A percentile compares a stretch with the other conserved stretches of the same genome.
These are phyloP conservation scores for Notodonta ziczac DNA, from an alignment of 2,888 invertebrate genomes.

Conservation along the genomic window DNA sequence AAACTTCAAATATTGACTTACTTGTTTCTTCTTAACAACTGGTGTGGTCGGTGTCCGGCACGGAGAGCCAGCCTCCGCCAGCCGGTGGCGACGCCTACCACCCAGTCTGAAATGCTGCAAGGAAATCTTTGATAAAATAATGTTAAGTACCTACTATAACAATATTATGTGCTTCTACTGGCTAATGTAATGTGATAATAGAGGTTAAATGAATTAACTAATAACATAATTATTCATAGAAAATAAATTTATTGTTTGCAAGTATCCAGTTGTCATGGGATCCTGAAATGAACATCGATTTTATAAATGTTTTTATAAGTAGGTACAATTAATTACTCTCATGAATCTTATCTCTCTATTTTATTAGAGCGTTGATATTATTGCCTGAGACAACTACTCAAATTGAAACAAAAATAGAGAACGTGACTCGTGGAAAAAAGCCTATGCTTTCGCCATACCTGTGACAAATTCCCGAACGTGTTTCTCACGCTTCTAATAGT, in stretches of 20 bases:
- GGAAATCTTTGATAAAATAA: conserved; percentile 1
- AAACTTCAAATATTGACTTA: conserved; percentile 25
- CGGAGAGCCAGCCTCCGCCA: conserved; percentile 73
- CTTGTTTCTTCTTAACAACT: conserved; percentile 76
- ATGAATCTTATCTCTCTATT: too few relatives aligned
- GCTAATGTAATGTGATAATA: too few relatives aligned
- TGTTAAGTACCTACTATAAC: background rate
- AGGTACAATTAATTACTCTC: too few relatives aligned
- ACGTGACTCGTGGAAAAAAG: background rate
- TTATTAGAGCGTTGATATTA: too few relatives aligned
- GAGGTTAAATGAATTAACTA: too few relatives aligned
- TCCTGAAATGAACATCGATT: too few relatives aligned
- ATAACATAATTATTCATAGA: too few relatives aligned
- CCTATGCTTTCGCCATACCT: conserved; percentile 70
- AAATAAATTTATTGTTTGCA: too few relatives aligned
- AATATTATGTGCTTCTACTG: background rate
- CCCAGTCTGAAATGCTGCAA: conserved; percentile 74
- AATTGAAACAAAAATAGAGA: background rate
- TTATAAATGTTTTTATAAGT: too few relatives aligned
- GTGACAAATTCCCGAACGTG: conserved; percentile 87
- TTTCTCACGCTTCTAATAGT: conserved; percentile 87
- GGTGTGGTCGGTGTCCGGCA: conserved; percentile 74
- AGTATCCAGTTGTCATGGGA: too few relatives aligned
- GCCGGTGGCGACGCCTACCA: conserved; percentile 72
- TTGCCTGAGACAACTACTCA: too few relatives aligned